phyloP scores from a whole-genome alignment of 2,888 invertebrate species.

The Nymphalis urticae region DNA sequence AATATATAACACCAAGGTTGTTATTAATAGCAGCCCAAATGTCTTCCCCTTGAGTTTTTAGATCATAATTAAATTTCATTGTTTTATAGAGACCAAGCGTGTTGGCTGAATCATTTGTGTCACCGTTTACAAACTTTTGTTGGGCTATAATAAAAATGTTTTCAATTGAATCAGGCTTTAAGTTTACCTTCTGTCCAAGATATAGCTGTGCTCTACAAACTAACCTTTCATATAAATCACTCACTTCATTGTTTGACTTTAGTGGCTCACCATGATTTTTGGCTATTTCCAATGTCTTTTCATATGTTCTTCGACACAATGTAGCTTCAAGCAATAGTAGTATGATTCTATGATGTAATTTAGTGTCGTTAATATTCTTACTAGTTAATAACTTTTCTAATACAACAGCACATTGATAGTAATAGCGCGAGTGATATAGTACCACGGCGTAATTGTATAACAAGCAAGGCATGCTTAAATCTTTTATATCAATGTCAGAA shows the following conservation, averaged over 20 bases:
- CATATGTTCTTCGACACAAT: constrained; percentile 70
- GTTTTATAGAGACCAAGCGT: constrained; percentile 67
- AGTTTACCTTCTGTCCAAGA: constrained; percentile 52
- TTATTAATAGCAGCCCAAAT: constrained; percentile 85
- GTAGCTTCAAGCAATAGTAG: constrained; percentile 70
- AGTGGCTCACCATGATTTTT: constrained; percentile 64
- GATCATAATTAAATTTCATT: constrained; percentile 65
- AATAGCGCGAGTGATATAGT: constrained; percentile 88
- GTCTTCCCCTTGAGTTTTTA: constrained; percentile 73
- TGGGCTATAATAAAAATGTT: constrained; percentile 74
- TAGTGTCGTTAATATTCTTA: constrained; percentile 66
- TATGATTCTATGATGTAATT: constrained; percentile 63
- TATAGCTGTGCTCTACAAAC: constrained; percentile 67
- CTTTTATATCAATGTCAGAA: constrained; percentile 68
- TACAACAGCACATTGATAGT: constrained; percentile 82
- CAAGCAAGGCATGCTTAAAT: constrained; percentile 66
- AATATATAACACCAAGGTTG: constrained; percentile 90
- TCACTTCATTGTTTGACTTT: constrained; percentile 59
- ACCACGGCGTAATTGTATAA: constrained; percentile 91
- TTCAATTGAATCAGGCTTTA: constrained; percentile 70
- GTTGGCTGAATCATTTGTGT: constrained; percentile 66
- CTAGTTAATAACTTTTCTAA: constrained; percentile 66
- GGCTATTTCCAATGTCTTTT: constrained; percentile 67
- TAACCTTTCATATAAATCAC: constrained; percentile 66
- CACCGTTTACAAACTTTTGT: constrained; percentile 71